Base-by-base conservation (phyloP, 2,113 vertebrate genomes). In the Megaleporinus macrocephalus region DNA sequence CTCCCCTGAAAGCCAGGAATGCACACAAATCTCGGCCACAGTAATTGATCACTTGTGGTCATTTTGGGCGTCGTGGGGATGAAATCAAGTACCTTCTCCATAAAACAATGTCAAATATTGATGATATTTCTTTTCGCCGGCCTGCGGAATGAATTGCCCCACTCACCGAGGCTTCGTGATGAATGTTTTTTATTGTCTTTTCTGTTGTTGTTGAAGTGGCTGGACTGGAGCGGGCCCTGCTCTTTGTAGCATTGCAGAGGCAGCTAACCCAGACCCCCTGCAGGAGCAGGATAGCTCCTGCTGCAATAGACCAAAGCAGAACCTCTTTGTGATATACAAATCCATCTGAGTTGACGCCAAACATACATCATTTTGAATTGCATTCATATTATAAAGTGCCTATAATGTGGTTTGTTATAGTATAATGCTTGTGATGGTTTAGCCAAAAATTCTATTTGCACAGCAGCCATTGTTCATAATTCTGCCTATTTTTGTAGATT, bases 81-180 rank as follows among this genome's bases (percentile, higher is more conserved):
- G 84, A 92, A 94, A 93, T 94, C 92, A 93, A 94, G 92, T 92
- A 89, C 89, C 90, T 92, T 93, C 91, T 92, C 90, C 92, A 92
- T 93, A 93, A 92, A 93, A 95, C 92, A 93, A 93, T 91, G 92
- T 94, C 92, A 94, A 94, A 94, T 94, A 94, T 94, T 94, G 92
- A 94, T 93, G 93, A 92, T 92, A 90, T 93, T 94, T 94, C 91
- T 93, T 91, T 92, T 93, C 87, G 86, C 87, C 86, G 90, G 83
- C 90, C 90, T 83, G 74, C 89, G 51, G 87, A 93, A 94, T 91
- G 89, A 93, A 94, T 93, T 89, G 93, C 91, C 89, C 90, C 86
- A 88, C 90, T 90, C 93, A 89, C 86, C 68, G 88, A 88, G 88
- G 84, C 86, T 88, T 89, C 90, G 90, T 93, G 92, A 94, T 94